Evolutionary conservation across 2,797 vertebrate species (phyloP), one percentile per base, ranked within the genome.

Genomic region (Cyclura pinguis): DNA sequence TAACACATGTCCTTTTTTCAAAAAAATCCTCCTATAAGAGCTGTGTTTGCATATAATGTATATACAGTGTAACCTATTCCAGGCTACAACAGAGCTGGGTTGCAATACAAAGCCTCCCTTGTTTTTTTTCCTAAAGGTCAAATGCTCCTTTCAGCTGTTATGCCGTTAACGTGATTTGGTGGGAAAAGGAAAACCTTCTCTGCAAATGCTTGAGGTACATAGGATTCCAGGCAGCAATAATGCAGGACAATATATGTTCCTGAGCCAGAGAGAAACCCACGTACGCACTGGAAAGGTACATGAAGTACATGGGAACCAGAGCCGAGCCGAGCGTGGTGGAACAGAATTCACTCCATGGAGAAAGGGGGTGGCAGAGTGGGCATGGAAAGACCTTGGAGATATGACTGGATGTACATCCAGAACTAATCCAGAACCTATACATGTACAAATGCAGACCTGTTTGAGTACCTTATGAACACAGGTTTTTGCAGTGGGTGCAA

Each of bases 31-130:
- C 57, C 13, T 90, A 69, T 82, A 87, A 88, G 93, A 20, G 69
- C 87, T 1, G 0, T 42, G 1, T 93, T 92, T 92, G 87, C 92
- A 87, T 76, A 74, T 84, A 6, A 94, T 89, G 92, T 94, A 93
- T 93, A 92, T 95, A 91, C 91, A 88, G 88, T 85, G 87, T 88
- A 93, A 95, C 92, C 92, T 91, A 82, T 93, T 94, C 92, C 93
- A 0, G 95, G 88, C 47, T 85, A 90, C 4, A 90, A 64, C 20
- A 22, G 89, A 88, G 57, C 90, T 93, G 90, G 94, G 0, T 2
- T 80, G 85, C 91, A 95, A 94, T 90, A 96, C 94, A 94, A 93
- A 95, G 93, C 93, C 94, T 96, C 95, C 72, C 93, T 94, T 95
- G 91, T 92, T 92, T 94, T 89, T 91, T 47, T 47, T 4, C 42